Conservation (phyloP, 35 echinoderm and acorn worm species). For the Ophioderma brevispina region DNA sequence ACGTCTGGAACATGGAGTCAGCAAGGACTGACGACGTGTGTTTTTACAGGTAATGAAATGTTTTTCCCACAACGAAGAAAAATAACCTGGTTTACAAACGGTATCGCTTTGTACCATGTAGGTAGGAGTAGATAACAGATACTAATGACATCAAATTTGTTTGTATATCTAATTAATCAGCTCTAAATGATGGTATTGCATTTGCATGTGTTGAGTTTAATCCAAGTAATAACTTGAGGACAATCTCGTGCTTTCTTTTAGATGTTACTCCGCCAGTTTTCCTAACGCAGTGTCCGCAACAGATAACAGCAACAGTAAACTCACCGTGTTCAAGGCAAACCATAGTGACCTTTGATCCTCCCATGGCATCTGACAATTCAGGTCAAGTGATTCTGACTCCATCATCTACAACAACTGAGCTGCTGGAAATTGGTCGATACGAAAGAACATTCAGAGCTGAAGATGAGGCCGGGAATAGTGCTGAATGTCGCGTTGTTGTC, state of each 20-base stretch:
- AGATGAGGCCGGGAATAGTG: background rate
- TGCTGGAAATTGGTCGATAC: background rate
- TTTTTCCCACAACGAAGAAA: background rate
- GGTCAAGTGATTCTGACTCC: background rate
- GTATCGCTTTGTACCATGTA: too few species aligned
- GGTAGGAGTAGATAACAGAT: too few species aligned
- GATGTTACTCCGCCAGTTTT: slow-evolving; percentile 8
- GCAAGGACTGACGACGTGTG: background rate
- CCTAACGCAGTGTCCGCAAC: background rate
- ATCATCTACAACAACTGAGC: background rate
- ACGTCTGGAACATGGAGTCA: background rate
- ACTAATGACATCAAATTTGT: too few species aligned
- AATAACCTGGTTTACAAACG: too few species aligned
- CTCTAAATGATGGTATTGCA: too few species aligned
- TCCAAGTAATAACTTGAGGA: too few species aligned
- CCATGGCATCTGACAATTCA: slow-evolving; percentile 7
- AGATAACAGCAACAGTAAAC: background rate
- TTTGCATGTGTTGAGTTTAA: too few species aligned
- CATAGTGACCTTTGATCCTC: background rate
- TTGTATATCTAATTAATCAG: too few species aligned
- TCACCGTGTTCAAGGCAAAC: background rate
- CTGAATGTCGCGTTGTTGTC: background rate
- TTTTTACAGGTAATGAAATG: background rate
- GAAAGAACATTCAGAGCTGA: background rate
- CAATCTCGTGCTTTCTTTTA: background rate